Percentiles rank a stretch among this genome's conserved stretches.
Conservation (phyloP, 2,888 invertebrate species). For the Cosmia pyralina region DNA sequence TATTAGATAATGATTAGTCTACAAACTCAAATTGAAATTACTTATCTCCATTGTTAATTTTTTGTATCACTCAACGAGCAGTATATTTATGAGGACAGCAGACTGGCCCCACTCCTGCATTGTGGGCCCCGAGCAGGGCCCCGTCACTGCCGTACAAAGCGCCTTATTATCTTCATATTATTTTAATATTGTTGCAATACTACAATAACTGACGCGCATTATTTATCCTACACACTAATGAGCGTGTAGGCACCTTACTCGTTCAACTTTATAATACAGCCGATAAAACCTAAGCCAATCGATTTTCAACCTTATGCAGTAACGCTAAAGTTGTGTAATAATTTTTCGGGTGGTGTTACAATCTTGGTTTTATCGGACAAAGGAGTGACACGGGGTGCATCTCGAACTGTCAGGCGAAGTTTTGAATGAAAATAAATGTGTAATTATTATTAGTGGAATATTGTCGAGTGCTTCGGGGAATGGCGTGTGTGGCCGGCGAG, state of each 20-base stretch:
- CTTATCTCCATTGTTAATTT: constrained; percentile 37
- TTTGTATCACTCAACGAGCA: constrained; percentile 27
- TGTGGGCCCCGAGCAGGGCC: constrained; percentile 41
- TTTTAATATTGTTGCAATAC: constrained; percentile 88
- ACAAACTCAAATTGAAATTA: constrained; percentile 35
- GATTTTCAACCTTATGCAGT: constrained; percentile 67
- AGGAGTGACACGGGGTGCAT: constrained; percentile 86
- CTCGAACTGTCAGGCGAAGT: constrained; percentile 83
- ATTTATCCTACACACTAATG: constrained; percentile 87
- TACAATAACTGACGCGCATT: constrained; percentile 80
- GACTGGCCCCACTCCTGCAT: constrained; percentile 37
- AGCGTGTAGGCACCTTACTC: constrained; percentile 85
- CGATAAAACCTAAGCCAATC: constrained; percentile 31
- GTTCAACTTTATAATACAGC: constrained; percentile 66
- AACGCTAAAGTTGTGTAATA: constrained; percentile 31
- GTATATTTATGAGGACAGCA: constrained; percentile 18
- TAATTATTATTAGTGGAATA: constrained; percentile 84
- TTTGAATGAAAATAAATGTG: constrained; percentile 87
- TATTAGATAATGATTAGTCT: constrained; percentile 31
- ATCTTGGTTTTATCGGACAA: constrained; percentile 73
- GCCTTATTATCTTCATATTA: constrained; percentile 86
- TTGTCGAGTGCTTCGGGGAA: constrained; percentile 79
- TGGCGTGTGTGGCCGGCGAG: constrained; percentile 75
- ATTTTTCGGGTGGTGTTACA: constrained; percentile 35
- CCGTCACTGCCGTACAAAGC: constrained; percentile 74